Conservation (phyloP, 1,140 invertebrate species). For the Lineus longissimus region DNA sequence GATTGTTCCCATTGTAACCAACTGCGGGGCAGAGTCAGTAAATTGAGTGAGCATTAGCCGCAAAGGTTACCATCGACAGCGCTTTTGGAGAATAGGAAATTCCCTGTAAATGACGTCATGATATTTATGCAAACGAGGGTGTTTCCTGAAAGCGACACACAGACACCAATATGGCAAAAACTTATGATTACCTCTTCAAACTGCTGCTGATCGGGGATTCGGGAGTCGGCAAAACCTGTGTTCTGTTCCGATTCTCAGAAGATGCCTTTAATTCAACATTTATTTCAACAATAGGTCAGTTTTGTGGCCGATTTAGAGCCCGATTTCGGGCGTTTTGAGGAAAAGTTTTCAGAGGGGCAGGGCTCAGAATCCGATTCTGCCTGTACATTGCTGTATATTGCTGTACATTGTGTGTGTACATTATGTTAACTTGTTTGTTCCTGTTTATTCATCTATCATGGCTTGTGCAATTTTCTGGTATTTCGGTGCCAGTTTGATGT, state of each 20-base stretch:
- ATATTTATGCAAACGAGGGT: constrained; percentile 30
- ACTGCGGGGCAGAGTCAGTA: too few species aligned
- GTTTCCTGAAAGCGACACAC: constrained; percentile 41
- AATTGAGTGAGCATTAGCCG: too few species aligned
- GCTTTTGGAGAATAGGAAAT: background rate
- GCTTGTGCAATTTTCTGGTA: too few species aligned
- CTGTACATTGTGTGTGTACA: too few species aligned
- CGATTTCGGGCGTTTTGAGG: constrained; percentile 11
- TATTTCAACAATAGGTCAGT: constrained; percentile 57
- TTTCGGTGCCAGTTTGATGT: too few species aligned
- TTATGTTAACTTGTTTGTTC: too few species aligned
- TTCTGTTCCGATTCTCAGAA: constrained; percentile 95
- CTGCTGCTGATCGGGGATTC: constrained; percentile 95
- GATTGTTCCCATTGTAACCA: too few species aligned
- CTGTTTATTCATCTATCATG: too few species aligned
- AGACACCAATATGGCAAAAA: constrained; percentile 63
- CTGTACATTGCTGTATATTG: too few species aligned
- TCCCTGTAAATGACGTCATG: constrained; percentile 10
- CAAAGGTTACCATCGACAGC: too few species aligned
- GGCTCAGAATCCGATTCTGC: too few species aligned
- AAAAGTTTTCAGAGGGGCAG: constrained; percentile 11
- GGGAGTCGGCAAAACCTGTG: constrained; percentile 97
- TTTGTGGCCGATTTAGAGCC: background rate
- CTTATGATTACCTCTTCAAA: constrained; percentile 98
- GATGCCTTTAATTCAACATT: constrained; percentile 98